Percentiles rank a stretch among this genome's conserved stretches.
phyloP scores from a whole-genome alignment of 2,113 vertebrate species.

The Leptocoma aspasia region DNA sequence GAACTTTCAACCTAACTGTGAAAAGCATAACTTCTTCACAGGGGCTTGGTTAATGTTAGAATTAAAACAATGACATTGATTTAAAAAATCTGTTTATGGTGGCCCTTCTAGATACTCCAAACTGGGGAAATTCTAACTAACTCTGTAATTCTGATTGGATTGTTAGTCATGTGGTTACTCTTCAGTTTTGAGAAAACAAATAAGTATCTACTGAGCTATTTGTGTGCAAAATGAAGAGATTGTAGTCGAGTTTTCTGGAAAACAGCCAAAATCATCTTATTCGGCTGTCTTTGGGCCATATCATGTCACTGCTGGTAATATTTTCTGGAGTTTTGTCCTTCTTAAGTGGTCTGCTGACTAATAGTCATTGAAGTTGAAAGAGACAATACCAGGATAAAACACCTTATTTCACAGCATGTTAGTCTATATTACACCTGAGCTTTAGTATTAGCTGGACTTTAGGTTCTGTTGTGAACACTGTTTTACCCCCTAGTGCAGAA shows the following conservation, averaged over 20 bases:
- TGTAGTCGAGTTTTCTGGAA: not conserved
- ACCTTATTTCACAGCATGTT: not conserved
- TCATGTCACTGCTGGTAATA: not conserved
- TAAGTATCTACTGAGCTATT: not conserved
- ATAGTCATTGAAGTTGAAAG: not conserved
- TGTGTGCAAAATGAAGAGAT: not conserved
- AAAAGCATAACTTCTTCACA: not conserved
- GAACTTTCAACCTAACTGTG: not conserved
- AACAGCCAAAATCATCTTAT: not conserved
- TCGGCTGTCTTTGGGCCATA: not conserved
- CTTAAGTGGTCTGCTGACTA: not conserved
- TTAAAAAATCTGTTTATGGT: not conserved
- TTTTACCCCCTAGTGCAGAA: not conserved
- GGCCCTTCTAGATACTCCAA: not conserved
- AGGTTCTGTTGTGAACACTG: not conserved
- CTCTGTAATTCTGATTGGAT: not conserved
- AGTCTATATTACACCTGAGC: not conserved
- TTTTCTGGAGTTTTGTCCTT: constrained; percentile 20
- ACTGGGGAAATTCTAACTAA: not conserved
- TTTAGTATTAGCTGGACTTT: not conserved
- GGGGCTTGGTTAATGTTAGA: not conserved
- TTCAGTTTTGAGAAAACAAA: not conserved
- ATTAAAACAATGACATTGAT: not conserved
- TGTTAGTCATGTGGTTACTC: not conserved
- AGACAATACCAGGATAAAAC: not conserved